These are phyloP conservation scores for Aphis gossypii DNA, from an alignment of 1,140 invertebrate species.

Conservation along the genomic window DNA sequence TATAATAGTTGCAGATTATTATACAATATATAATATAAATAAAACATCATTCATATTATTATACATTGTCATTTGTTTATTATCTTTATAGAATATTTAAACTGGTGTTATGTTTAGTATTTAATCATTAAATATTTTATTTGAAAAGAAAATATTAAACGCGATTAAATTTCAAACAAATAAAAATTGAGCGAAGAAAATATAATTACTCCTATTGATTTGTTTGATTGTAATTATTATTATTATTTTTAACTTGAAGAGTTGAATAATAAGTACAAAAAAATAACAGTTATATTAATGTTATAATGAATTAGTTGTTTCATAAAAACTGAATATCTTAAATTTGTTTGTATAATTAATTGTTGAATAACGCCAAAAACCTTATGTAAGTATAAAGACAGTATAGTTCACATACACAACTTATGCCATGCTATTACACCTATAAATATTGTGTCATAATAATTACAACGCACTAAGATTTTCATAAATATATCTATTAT, in stretches of 20 bases:
- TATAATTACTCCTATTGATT: background rate
- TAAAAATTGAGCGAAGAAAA: background rate
- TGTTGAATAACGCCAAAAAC: background rate
- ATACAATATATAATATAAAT: background rate
- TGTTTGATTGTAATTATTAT: background rate
- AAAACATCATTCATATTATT: background rate
- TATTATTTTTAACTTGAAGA: too few species aligned
- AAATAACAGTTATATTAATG: background rate
- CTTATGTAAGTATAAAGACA: background rate
- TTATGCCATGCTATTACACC: background rate
- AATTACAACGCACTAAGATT: conserved; percentile 10
- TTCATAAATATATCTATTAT: conserved; percentile 11
- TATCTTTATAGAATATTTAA: background rate
- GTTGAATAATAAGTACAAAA: background rate
- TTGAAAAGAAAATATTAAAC: background rate
- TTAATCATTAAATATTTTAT: background rate
- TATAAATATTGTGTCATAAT: background rate
- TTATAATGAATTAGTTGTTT: background rate
- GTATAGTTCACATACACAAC: background rate
- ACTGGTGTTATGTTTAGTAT: background rate
- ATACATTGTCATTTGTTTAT: background rate
- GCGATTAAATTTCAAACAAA: background rate
- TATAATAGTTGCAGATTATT: background rate
- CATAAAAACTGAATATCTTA: background rate
- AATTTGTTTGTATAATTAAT: background rate